Evolutionary conservation across 2,113 vertebrate genomes (phyloP).

Genomic region (Heliornis fulica): DNA sequence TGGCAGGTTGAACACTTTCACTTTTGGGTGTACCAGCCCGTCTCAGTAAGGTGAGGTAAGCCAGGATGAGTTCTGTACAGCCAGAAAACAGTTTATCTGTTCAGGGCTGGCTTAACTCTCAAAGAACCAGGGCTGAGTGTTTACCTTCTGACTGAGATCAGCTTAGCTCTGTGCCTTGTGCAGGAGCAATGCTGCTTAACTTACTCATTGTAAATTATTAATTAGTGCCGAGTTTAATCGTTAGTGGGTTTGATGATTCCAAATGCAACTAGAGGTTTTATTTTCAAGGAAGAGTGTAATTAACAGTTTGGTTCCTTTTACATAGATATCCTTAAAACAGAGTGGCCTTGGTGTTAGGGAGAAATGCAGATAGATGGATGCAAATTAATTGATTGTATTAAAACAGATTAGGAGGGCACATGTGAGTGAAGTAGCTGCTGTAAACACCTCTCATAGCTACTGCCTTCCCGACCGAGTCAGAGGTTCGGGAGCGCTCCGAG

Average conservation of each 20-base stretch:
- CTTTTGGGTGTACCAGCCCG: neutral
- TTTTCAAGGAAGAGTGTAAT: neutral
- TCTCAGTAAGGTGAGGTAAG: neutral
- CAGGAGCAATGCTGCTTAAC: neutral
- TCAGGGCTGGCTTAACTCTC: neutral
- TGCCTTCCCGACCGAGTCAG: neutral
- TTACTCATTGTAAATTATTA: neutral
- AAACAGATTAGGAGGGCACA: neutral
- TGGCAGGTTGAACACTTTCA: neutral
- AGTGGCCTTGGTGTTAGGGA: neutral
- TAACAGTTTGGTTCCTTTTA: neutral
- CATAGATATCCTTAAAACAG: neutral
- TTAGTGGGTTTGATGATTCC: neutral
- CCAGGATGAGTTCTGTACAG: neutral
- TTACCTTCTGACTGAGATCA: too few species aligned
- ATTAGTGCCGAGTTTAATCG: neutral
- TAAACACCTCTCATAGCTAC: neutral
- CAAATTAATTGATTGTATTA: neutral
- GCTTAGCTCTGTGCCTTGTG: neutral
- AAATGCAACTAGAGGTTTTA: neutral
- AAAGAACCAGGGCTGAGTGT: rapidly evolving
- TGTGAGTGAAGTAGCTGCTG: neutral
- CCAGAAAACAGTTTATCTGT: neutral
- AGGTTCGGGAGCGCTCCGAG: neutral
- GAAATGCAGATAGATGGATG: neutral